Percentiles rank a stretch among this genome's conserved stretches.
Conservation (phyloP, 2,888 invertebrate species). For the Spodoptera littoralis region DNA sequence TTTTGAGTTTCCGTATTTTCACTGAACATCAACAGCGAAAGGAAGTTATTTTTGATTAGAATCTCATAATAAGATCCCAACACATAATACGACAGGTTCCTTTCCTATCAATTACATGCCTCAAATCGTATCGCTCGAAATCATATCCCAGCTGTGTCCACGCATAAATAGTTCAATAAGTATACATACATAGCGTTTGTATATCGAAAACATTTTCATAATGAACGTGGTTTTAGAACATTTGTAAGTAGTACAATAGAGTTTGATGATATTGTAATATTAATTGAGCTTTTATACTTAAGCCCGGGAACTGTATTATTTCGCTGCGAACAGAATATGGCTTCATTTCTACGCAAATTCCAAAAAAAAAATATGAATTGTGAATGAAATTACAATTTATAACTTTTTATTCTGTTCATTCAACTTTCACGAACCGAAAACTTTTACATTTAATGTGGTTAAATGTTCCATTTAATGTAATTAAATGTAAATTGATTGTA, state of each 20-base stretch:
- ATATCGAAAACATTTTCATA: conserved; percentile 80
- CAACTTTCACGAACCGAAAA: too few relatives aligned
- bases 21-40: background rate
- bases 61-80: too few relatives aligned
- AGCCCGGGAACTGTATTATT: conserved; percentile 44
- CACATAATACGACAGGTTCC: too few relatives aligned
- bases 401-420: too few relatives aligned
- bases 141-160: conserved; percentile 29
- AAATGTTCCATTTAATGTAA: too few relatives aligned
- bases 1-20: conserved; percentile 3
- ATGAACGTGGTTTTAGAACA: conserved; percentile 78
- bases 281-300: conserved; percentile 58
- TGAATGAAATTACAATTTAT: too few relatives aligned
- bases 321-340: conserved; percentile 1
- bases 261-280: conserved; percentile 52
- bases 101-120: too few relatives aligned
- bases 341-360: background rate
- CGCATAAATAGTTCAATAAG: conserved; percentile 71
- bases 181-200: conserved; percentile 84
- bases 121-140: conserved; percentile 6
- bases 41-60: too few relatives aligned
- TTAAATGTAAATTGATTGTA: background rate
- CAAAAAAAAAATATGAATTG: conserved; percentile 13
- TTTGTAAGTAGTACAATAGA: conserved; percentile 75
- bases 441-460: too few relatives aligned